These are phyloP conservation scores for Papilio polyxenes DNA, from an alignment of 1,140 invertebrate genomes.

Conservation along the genomic window DNA sequence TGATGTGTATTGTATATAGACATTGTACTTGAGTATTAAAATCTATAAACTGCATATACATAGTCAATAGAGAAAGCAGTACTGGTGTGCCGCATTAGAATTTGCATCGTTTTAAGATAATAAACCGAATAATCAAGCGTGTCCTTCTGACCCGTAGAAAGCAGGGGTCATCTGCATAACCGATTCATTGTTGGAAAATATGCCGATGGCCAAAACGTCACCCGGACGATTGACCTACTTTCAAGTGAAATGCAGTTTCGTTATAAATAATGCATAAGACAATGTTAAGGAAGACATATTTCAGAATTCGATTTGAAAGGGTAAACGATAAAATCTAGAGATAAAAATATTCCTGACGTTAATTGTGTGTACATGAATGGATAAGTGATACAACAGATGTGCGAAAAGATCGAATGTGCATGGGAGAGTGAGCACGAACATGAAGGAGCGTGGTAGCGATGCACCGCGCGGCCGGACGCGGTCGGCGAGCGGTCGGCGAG, in stretches of 20 bases:
- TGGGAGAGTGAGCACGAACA: conserved; percentile 42
- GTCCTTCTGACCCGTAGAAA: conserved; percentile 64
- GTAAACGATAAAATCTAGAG: conserved; percentile 8
- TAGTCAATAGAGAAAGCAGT: conserved; percentile 50
- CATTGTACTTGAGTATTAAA: background rate
- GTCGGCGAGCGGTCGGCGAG: conserved; percentile 43
- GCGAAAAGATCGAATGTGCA: conserved; percentile 46
- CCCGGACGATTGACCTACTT: conserved; percentile 52
- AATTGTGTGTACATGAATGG: conserved; percentile 29
- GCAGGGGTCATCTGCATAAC: conserved; percentile 60
- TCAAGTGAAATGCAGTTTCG: conserved; percentile 55
- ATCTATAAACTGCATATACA: conserved; percentile 2
- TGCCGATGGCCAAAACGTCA: conserved; percentile 53
- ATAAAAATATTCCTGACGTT: conserved; percentile 17
- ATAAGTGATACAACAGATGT: conserved; percentile 29
- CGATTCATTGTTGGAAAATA: conserved; percentile 56
- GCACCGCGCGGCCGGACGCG: conserved; percentile 41
- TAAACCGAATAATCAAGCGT: conserved; percentile 51
- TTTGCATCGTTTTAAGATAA: conserved; percentile 46
- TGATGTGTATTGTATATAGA: background rate
- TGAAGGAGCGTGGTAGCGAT: conserved; percentile 38
- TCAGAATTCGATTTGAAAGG: background rate
- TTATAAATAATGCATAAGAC: conserved; percentile 48
- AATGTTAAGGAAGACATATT: conserved; percentile 37
- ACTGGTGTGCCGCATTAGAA: conserved; percentile 43